Evolutionary conservation across 2,888 invertebrate species (phyloP), one percentile per base, ranked within the genome.

Genomic region (Napeogenes inachia): DNA sequence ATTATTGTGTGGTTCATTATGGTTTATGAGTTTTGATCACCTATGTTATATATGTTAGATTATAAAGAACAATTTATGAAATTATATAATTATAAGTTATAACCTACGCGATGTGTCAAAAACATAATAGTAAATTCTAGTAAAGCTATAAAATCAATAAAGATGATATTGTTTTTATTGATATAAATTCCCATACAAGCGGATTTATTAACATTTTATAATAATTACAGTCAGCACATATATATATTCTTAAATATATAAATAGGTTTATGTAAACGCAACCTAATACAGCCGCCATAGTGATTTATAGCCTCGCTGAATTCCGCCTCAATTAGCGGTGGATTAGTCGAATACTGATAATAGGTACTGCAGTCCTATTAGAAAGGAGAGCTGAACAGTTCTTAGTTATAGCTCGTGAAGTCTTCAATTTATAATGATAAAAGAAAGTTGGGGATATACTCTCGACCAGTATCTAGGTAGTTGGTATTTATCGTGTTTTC

Each of bases 251-350:
- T 47, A 4, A 21, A 13, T 47, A 8, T 13, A 47, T 21, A 2
- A 50, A 12, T 30, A 50, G 42, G 42, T 50, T 21, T 50, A 4
- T 30, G 50, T 50, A 50, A 8, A 50, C 50, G 21, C 6, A 21
- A 8, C 50, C 30, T 21, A 50, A 12, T 1, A n/a, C 61, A 64
- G 60, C 64, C 62, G 64, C 56, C 64, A 38, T 55, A 54, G 64
- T 67, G 67, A 67, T 67, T 67, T 67, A 64, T 67, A 67, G 62
- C 62, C 64, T 59, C 60, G 64, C 62, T 66, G 68, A 66, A 68
- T 67, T 67, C 68, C 64, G 64, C 61, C 64, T 68, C 68, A 68
- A 68, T 68, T 68, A 68, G 66, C 64, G 62, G 47, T 67, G 59
- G 62, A 67, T 30, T 4, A 30, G 13, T n/a, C n/a, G 4, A 50